Conservation (phyloP, 2,888 invertebrate genomes). For the Agriopis leucophaearia region DNA sequence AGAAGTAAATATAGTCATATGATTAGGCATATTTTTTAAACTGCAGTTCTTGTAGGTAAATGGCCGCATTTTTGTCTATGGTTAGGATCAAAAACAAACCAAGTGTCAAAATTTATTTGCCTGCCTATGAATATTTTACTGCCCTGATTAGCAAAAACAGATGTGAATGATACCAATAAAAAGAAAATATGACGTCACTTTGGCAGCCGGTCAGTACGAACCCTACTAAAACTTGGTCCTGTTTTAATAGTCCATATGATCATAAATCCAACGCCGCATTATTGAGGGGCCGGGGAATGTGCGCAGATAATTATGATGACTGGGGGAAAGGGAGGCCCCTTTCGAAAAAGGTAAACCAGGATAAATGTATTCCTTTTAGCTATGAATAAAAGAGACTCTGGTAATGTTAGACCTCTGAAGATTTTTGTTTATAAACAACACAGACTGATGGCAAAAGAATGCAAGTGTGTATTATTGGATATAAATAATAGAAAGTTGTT, state of each 20-base stretch:
- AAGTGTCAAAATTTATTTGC: not conserved
- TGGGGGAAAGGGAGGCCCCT: conserved; percentile 44
- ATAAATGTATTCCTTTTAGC: conserved; percentile 32
- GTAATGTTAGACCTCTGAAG: no score
- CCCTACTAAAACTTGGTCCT: conserved; percentile 61
- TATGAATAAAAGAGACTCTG: not conserved
- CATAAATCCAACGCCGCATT: conserved; percentile 67
- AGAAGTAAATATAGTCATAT: no score
- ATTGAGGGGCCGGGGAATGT: conserved; percentile 59
- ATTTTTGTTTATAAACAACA: no score
- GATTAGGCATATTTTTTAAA: no score
- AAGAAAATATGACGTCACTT: conserved; percentile 53
- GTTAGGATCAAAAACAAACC: no score
- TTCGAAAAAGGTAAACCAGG: conserved; percentile 21
- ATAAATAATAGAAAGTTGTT: no score
- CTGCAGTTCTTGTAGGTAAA: no score
- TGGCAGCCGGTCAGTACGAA: conserved; percentile 53
- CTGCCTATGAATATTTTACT: not conserved
- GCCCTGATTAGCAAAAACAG: conserved; percentile 9
- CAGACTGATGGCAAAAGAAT: no score
- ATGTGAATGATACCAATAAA: conserved; percentile 16
- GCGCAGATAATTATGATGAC: conserved; percentile 62
- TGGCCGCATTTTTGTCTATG: no score
- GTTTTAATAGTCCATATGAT: conserved; percentile 64
- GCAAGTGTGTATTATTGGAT: no score